phyloP scores from a whole-genome alignment of 2,797 vertebrate genomes.

The Galaxias olidus region DNA sequence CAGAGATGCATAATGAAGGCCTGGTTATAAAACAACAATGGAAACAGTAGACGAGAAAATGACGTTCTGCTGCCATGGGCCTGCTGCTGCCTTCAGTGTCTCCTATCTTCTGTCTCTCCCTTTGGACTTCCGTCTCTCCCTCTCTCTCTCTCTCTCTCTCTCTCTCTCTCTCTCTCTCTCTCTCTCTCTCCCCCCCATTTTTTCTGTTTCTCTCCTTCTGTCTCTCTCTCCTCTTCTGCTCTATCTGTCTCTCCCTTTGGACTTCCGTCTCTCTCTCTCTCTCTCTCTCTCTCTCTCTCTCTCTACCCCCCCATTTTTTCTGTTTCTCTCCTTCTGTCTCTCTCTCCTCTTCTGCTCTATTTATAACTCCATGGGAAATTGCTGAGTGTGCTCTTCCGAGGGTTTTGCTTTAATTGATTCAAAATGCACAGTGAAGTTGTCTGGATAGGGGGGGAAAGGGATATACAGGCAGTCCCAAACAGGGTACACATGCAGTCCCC shows the following conservation, averaged over 20 bases:
- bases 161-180: constrained; percentile 13
- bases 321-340: constrained; percentile 10
- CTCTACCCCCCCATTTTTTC: constrained; percentile 36
- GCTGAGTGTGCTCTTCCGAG: constrained; percentile 70
- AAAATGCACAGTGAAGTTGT: constrained; percentile 65
- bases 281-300: constrained; percentile 24
- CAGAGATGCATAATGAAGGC: no score
- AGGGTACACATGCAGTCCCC: constrained; percentile 8
- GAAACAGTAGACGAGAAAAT: no score
- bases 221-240: not conserved
- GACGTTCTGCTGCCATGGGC: no score
- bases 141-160: constrained; percentile 47
- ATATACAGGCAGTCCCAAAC: constrained; percentile 44
- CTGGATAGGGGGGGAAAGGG: constrained; percentile 59
- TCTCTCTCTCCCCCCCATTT: constrained; percentile 12
- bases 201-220: constrained; percentile 16
- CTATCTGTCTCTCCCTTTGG: constrained; percentile 13
- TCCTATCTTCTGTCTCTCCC: not conserved
- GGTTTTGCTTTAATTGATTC: constrained; percentile 73
- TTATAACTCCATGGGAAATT: constrained; percentile 75
- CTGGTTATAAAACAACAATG: no score
- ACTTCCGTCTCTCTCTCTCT: constrained; percentile 1
- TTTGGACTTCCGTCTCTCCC: not conserved
- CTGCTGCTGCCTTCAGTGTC: no score
- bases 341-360: constrained; percentile 56